Evolutionary conservation across 2,113 vertebrate species (phyloP).

Genomic region (Baryphthengus martii): DNA sequence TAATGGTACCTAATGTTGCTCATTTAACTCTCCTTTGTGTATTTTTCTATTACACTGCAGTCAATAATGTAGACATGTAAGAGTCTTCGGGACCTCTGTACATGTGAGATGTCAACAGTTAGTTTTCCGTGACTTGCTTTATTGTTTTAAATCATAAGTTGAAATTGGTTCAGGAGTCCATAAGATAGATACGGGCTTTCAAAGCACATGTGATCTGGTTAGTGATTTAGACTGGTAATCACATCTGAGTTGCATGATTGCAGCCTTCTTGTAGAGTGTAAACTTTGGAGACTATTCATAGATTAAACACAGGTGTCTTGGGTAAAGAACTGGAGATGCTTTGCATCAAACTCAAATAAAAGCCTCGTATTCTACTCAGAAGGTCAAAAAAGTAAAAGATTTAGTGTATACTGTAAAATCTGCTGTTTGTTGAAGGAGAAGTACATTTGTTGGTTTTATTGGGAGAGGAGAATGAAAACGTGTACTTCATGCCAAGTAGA

Average conservation of each 20-base stretch:
- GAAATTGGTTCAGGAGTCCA: background rate
- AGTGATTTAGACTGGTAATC: slow-evolving; percentile 45
- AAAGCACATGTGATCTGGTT: slow-evolving; percentile 9
- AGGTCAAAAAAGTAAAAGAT: slow-evolving; percentile 28
- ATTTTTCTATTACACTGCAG: background rate
- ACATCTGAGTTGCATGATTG: slow-evolving; percentile 52
- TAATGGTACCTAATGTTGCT: background rate
- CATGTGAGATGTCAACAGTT: background rate
- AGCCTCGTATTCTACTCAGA: slow-evolving; percentile 27
- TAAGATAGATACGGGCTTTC: background rate
- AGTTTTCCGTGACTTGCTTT: background rate
- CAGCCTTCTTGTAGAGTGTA: slow-evolving; percentile 52
- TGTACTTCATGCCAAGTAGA: background rate
- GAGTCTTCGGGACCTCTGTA: background rate
- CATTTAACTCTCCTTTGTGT: background rate
- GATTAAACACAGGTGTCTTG: slow-evolving; percentile 80
- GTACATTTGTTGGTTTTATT: slow-evolving; percentile 29
- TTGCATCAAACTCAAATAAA: slow-evolving; percentile 70
- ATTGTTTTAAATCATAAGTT: background rate
- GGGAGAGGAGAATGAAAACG: background rate
- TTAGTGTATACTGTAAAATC: slow-evolving; percentile 1
- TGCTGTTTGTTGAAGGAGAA: slow-evolving; percentile 52
- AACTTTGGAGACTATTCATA: slow-evolving; percentile 64
- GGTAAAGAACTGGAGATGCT: slow-evolving; percentile 66
- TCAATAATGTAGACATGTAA: background rate